phyloP scores from a whole-genome alignment of 1,140 invertebrate genomes.

The Brachionus calyciflorus region DNA sequence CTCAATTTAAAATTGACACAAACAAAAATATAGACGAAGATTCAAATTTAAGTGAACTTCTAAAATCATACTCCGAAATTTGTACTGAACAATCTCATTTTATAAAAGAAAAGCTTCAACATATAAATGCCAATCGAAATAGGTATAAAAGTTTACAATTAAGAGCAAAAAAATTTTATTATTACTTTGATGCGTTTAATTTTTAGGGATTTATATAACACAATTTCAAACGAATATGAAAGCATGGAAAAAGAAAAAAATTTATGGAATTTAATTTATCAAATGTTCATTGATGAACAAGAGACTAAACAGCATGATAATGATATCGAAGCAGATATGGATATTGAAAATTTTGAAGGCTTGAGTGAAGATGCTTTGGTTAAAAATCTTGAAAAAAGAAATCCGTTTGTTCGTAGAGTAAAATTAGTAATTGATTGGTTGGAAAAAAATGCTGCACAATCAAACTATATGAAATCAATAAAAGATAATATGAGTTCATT shows the following conservation, averaged over 20 bases:
- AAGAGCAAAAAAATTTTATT: not conserved
- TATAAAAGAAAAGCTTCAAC: constrained; percentile 27
- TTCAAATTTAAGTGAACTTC: constrained; percentile 19
- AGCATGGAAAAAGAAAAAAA: constrained; percentile 21
- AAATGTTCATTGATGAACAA: constrained; percentile 12
- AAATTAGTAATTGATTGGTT: constrained; percentile 83
- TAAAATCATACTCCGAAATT: constrained; percentile 1
- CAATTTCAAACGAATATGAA: constrained; percentile 8
- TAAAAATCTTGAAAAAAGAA: not conserved
- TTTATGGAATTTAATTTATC: constrained; percentile 16
- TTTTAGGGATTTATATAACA: constrained; percentile 3
- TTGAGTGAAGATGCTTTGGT: constrained; percentile 27
- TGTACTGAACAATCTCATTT: constrained; percentile 24
- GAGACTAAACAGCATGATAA: not conserved
- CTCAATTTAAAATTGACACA: constrained; percentile 45
- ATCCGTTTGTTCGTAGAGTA: constrained; percentile 15
- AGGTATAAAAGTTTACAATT: constrained; percentile 2
- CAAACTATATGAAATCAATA: constrained; percentile 66
- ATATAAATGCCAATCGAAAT: constrained; percentile 7
- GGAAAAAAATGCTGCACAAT: constrained; percentile 70
- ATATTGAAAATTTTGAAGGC: constrained; percentile 13
- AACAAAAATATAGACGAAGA: constrained; percentile 40
- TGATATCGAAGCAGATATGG: not conserved
- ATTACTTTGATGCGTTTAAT: too few relatives aligned
- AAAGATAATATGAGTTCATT: constrained; percentile 70